These are phyloP conservation scores for Thereva unica DNA, from an alignment of 2,888 invertebrate genomes.

Conservation along the genomic window DNA sequence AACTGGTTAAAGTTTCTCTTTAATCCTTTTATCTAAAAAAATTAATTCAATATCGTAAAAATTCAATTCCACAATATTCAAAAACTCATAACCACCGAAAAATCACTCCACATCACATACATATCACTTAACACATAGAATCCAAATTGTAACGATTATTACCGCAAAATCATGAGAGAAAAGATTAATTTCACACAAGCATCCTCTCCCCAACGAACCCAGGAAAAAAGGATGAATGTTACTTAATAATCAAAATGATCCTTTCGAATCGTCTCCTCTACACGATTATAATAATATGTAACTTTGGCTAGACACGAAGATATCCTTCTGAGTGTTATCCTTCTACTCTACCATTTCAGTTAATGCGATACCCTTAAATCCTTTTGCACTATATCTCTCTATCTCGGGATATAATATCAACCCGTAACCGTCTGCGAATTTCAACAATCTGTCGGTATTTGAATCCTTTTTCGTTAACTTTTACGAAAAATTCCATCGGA, in stretches of 20 bases:
- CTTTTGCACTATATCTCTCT: conserved; percentile 27
- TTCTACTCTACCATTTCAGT: conserved; percentile 20
- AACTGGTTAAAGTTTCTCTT: too few relatives aligned
- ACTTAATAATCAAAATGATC: too few relatives aligned
- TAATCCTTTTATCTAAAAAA: too few relatives aligned
- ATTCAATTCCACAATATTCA: too few relatives aligned
- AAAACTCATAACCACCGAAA: too few relatives aligned
- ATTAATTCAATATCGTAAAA: too few relatives aligned
- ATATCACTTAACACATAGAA: conserved; percentile 25
- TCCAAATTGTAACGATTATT: conserved; percentile 25
- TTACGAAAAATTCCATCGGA: conserved; percentile 23
- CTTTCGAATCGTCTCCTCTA: too few relatives aligned
- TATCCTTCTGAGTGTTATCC: conserved; percentile 4
- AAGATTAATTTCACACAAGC: conserved; percentile 17
- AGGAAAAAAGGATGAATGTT: background rate
- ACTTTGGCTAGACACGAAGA: background rate
- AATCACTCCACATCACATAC: background rate
- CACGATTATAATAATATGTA: too few relatives aligned
- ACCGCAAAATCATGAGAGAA: conserved; percentile 20
- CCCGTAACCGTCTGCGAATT: conserved; percentile 19
- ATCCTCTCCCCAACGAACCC: conserved; percentile 2
- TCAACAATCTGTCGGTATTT: conserved; percentile 29
- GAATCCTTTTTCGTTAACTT: conserved; percentile 21
- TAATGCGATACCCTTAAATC: conserved; percentile 22
- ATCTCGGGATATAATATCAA: conserved; percentile 9